Base-by-base conservation (phyloP, 2,888 invertebrate species). In the Cephalotes varians region DNA sequence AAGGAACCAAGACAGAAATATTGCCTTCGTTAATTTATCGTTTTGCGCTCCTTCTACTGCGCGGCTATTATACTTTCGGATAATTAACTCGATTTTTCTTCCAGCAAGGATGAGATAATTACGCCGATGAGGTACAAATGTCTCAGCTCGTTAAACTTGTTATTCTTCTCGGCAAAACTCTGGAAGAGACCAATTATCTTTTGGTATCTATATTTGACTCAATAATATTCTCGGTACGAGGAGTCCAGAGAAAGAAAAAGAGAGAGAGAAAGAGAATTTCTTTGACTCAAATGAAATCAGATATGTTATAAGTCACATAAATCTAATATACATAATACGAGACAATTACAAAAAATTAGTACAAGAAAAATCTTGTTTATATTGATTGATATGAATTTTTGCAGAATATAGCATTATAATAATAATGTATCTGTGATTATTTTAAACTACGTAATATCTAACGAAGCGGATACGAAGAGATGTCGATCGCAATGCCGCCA, bases 11-110 rank as follows among this genome's bases (percentile, higher is more conserved):
- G 88, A 83, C 85, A 90, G 87, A 91, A 90, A 90, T 89, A 91
- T 89, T 81, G 88, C 82, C 85, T 86, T 71, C 81, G 84, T 88
- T 90, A 90, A 91, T 91, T 90, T 86, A 88, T 83, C 83, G 88
- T 82, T 84, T 86, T 86, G 80, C 85, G 80, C 83, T 82, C 85
- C 83, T 80, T 56, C 62, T 67, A 71, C 85, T 81, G 73, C 67
- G 72, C 73, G 81, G 85, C 87, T 87, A 87, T 89, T 90, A 90
- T 87, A 88, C 84, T 88, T 85, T 87, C 88, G 86, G 88, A 87
- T 88, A 90, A 90, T 90, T 90, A 90, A 90, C 90, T 90, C 87
- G 86, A 90, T 88, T 90, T 90, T 90, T 90, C 90, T 90, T 90
- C 86, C 83, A 83, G 81, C 85, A 83, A 85, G 81, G 58, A 87